Conservation (phyloP, 2,797 vertebrate genomes). For the Carapus acus region DNA sequence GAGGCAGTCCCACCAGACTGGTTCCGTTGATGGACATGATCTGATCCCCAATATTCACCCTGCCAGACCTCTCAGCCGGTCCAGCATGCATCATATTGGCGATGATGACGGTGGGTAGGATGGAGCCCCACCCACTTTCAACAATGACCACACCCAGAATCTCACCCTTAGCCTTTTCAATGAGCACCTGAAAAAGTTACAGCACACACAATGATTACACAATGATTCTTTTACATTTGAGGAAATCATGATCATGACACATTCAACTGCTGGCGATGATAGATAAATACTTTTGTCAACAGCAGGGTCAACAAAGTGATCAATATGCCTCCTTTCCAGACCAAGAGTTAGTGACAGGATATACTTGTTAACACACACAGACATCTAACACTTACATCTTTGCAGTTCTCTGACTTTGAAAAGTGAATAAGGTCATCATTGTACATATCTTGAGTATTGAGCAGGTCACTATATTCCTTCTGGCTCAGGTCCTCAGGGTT, state of each 20-base stretch:
- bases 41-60: slow-evolving; percentile 92
- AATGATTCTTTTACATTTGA: no score
- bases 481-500: slow-evolving; percentile 95
- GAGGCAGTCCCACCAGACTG: slow-evolving; percentile 90
- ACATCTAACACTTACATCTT: slow-evolving; percentile 80
- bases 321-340: no score
- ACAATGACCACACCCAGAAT: slow-evolving; percentile 93
- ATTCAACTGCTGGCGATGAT: no score
- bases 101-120: slow-evolving; percentile 94
- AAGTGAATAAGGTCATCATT: slow-evolving; percentile 96
- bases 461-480: slow-evolving; percentile 92
- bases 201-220: no score
- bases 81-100: slow-evolving; percentile 98
- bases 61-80: slow-evolving; percentile 89
- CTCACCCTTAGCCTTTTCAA: slow-evolving; percentile 95
- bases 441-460: slow-evolving; percentile 96
- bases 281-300: no score
- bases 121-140: slow-evolving; percentile 97
- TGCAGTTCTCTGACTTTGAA: slow-evolving; percentile 97
- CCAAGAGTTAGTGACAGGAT: no score
- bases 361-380: no score
- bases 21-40: slow-evolving; percentile 99
- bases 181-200: slow-evolving; percentile 75
- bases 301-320: no score
- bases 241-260: no score